Evolutionary conservation across 2,888 invertebrate genomes (phyloP).

Genomic region (Leptopilina drosophilae): DNA sequence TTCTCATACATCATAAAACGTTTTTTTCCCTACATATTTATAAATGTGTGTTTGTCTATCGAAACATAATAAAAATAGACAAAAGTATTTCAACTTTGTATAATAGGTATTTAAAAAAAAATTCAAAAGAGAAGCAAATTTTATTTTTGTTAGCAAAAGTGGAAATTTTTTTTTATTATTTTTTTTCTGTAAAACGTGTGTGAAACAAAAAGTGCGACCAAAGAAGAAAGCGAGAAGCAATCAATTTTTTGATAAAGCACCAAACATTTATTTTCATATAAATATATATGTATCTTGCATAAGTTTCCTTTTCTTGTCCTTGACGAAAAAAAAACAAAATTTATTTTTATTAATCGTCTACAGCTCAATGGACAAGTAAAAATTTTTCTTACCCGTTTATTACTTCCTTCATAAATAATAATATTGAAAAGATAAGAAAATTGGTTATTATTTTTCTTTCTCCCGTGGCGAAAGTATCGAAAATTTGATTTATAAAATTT

Average conservation of each 20-base stretch:
- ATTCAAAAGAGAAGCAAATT: too few relatives aligned
- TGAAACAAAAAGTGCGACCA: neutral
- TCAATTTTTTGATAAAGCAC: conserved; percentile 9
- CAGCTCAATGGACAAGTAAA: neutral
- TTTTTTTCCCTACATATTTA: neutral
- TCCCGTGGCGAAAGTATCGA: too few relatives aligned
- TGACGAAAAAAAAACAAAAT: neutral
- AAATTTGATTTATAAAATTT: too few relatives aligned
- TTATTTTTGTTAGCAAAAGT: neutral
- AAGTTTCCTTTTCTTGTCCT: conserved; percentile 7
- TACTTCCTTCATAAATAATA: neutral
- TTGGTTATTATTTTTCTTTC: too few relatives aligned
- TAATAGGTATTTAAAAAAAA: too few relatives aligned
- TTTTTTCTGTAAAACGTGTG: neutral
- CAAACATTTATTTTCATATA: conserved; percentile 1
- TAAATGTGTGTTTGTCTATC: neutral
- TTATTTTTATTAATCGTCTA: neutral
- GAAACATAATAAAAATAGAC: conserved; percentile 1
- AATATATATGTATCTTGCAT: neutral
- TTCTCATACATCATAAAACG: neutral
- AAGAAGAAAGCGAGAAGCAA: conserved; percentile 5
- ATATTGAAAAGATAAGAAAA: too few relatives aligned
- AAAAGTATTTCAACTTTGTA: too few relatives aligned
- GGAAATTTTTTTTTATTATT: too few relatives aligned
- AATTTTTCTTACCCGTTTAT: neutral